Evolutionary conservation across 2,113 vertebrate species (phyloP).

Genomic region (Otolemur garnettii): DNA sequence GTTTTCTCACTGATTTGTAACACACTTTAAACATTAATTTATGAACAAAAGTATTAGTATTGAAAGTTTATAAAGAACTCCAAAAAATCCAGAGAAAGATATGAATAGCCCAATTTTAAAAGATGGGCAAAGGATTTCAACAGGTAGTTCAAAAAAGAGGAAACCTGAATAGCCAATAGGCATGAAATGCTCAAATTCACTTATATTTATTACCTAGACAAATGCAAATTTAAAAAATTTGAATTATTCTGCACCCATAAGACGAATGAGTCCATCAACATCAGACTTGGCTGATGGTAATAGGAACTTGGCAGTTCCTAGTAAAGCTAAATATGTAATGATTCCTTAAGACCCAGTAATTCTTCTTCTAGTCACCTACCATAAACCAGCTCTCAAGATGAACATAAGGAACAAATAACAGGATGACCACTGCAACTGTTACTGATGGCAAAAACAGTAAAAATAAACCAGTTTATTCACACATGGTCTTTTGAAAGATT

Average conservation of each 20-base stretch:
- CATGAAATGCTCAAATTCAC: background rate
- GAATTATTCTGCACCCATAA: background rate
- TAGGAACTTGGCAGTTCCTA: background rate
- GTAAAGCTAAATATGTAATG: background rate
- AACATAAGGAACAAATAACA: background rate
- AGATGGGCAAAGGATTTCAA: background rate
- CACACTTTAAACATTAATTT: no score
- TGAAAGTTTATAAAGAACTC: slow-evolving; percentile 4
- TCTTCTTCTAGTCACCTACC: background rate
- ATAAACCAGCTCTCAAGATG: background rate
- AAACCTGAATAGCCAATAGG: background rate
- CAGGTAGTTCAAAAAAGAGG: background rate
- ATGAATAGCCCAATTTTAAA: background rate
- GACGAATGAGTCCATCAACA: background rate
- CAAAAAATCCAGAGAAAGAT: slow-evolving; percentile 42
- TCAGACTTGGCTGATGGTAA: background rate
- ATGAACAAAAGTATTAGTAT: background rate
- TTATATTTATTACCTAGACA: background rate
- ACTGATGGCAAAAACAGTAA: background rate
- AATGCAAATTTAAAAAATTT: background rate
- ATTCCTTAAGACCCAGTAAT: background rate
- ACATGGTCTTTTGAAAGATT: background rate
- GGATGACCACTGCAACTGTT: background rate
- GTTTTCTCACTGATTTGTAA: background rate
- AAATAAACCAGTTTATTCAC: slow-evolving; percentile 1